Evolutionary conservation across 2,113 vertebrate species (phyloP).

Genomic region (Hippocampus zosterae): DNA sequence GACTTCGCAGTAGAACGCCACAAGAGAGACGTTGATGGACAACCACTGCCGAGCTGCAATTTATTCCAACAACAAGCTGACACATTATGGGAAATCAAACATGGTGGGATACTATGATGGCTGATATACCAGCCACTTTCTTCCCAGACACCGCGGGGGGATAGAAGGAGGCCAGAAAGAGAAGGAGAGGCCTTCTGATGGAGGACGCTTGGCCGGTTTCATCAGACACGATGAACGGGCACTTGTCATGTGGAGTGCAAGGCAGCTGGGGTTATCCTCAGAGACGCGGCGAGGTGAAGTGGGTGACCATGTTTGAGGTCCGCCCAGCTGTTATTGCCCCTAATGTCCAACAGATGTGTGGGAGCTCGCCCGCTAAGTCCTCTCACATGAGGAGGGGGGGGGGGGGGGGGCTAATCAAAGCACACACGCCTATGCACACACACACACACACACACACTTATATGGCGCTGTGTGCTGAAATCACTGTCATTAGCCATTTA

Average conservation of each 20-base stretch:
- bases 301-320: conserved; percentile 74
- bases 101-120: conserved; percentile 48
- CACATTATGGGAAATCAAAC: conserved; percentile 66
- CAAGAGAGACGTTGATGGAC: conserved; percentile 51
- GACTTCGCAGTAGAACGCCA: conserved; percentile 20
- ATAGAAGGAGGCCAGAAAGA: conserved; percentile 6
- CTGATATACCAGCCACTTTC: conserved; percentile 68
- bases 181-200: conserved; percentile 32
- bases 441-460: conserved; percentile 38
- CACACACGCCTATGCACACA: conserved; percentile 38
- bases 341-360: conserved; percentile 74
- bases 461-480: conserved; percentile 45
- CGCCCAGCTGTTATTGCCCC: conserved; percentile 72
- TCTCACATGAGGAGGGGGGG: no score
- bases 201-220: conserved; percentile 30
- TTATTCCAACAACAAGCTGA: conserved; percentile 65
- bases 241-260: conserved; percentile 69
- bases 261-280: conserved; percentile 71
- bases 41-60: conserved; percentile 49
- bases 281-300: conserved; percentile 72
- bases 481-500: conserved; percentile 66
- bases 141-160: conserved; percentile 55
- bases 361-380: conserved; percentile 61
- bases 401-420: no score
- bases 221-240: conserved; percentile 46